Evolutionary conservation across 2,888 invertebrate genomes (phyloP).

Genomic region (Cosmorhoe ocellata): DNA sequence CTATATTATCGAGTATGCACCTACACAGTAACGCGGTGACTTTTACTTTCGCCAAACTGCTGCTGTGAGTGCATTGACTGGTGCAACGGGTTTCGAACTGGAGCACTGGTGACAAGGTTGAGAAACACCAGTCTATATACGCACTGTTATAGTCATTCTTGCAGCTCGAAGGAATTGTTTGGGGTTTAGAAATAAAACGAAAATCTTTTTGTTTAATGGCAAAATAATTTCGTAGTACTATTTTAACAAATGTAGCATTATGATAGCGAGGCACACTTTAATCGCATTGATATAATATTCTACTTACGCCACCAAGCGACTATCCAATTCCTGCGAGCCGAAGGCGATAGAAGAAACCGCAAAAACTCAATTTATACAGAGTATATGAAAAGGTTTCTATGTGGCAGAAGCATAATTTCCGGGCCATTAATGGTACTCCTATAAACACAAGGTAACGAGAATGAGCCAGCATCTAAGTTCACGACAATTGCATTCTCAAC

Average conservation of each 20-base stretch:
- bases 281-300: conserved; percentile 37
- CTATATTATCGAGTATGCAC: background rate
- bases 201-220: no score
- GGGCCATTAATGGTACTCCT: conserved; percentile 68
- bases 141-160: conserved; percentile 46
- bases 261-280: conserved; percentile 10
- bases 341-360: conserved; percentile 43
- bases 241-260: background rate
- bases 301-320: conserved; percentile 51
- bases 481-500: conserved; percentile 72
- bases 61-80: conserved; percentile 56
- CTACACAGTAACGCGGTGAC: conserved; percentile 34
- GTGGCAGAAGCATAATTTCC: conserved; percentile 72
- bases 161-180: conserved; percentile 1
- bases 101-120: conserved; percentile 78
- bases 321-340: conserved; percentile 48
- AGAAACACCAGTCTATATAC: conserved; percentile 56
- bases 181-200: no score
- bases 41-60: conserved; percentile 78
- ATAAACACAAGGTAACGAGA: conserved; percentile 67
- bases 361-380: conserved; percentile 48
- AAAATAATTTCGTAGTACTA: no score
- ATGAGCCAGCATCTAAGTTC: conserved; percentile 52
- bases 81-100: conserved; percentile 69
- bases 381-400: conserved; percentile 43